Evolutionary conservation across 2,888 invertebrate genomes (phyloP).

Genomic region (Ctenicera cuprea): DNA sequence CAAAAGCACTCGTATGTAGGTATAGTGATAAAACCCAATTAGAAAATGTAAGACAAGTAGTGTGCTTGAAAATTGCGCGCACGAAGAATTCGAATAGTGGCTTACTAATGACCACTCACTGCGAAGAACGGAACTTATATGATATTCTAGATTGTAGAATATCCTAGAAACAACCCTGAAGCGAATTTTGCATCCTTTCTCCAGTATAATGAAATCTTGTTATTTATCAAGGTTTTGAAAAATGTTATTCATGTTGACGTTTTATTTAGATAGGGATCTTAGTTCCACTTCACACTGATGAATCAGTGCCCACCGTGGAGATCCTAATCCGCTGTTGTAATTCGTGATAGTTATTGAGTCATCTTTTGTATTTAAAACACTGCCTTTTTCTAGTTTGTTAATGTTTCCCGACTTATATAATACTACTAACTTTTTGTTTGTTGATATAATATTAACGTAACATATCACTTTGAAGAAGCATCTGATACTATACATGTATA

Average conservation of each 20-base stretch:
- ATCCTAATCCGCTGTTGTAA: too few species aligned
- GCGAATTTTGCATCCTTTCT: constrained; percentile 7
- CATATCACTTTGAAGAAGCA: too few species aligned
- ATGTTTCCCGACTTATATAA: too few species aligned
- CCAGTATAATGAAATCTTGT: neutral
- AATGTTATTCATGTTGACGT: neutral
- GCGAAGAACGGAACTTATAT: too few species aligned
- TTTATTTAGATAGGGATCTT: constrained; percentile 1
- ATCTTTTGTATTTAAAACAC: too few species aligned
- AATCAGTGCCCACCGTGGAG: neutral
- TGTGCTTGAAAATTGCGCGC: neutral
- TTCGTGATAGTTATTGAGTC: too few species aligned
- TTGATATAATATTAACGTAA: too few species aligned
- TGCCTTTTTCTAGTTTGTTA: too few species aligned
- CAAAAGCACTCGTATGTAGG: constrained; percentile 30
- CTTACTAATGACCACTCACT: too few species aligned
- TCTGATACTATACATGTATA: too few species aligned
- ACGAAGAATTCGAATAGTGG: neutral
- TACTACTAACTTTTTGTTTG: too few species aligned
- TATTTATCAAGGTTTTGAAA: neutral
- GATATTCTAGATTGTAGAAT: neutral
- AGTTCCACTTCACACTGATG: constrained; percentile 4
- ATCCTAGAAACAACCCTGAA: constrained; percentile 9
- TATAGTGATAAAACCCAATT: constrained; percentile 10
- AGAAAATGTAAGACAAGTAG: constrained; percentile 2